phyloP scores from a whole-genome alignment of 2,888 invertebrate species.

The Pammene aurita region DNA sequence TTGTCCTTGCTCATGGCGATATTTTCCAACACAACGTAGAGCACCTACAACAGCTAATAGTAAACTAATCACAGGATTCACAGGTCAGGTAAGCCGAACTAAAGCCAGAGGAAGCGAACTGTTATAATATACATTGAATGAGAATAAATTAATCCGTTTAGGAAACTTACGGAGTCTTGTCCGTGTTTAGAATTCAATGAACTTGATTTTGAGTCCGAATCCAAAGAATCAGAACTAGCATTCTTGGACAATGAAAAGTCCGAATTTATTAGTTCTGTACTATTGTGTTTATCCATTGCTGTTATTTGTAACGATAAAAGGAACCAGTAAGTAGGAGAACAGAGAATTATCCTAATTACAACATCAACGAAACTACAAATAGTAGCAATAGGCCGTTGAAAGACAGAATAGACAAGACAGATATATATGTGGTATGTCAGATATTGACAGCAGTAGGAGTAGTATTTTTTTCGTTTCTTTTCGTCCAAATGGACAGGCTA shows the following conservation, averaged over 20 bases:
- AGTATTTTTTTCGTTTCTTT: no score
- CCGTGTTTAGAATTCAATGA: constrained; percentile 93
- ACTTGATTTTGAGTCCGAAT: constrained; percentile 93
- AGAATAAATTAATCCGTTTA: constrained; percentile 77
- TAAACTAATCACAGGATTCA: constrained; percentile 42
- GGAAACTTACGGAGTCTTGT: constrained; percentile 89
- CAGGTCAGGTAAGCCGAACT: constrained; percentile 51
- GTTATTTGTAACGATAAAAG: constrained; percentile 4
- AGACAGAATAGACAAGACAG: no score
- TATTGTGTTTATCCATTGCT: constrained; percentile 86
- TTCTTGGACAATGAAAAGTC: constrained; percentile 88
- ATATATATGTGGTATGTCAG: no score
- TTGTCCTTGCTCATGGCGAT: constrained; percentile 61
- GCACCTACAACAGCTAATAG: constrained; percentile 25
- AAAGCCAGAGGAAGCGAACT: constrained; percentile 67
- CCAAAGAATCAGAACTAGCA: constrained; percentile 91
- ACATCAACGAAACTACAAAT: constrained; percentile 5
- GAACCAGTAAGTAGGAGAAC: not conserved
- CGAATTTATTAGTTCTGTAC: constrained; percentile 85
- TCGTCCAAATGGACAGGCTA: no score
- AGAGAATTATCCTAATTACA: constrained; percentile 2
- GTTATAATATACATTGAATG: constrained; percentile 59
- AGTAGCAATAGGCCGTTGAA: no score
- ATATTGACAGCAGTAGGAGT: no score
- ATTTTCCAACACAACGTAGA: constrained; percentile 41